These are phyloP conservation scores for Polypterus senegalus DNA, from an alignment of 2,113 vertebrate genomes.

Conservation along the genomic window DNA sequence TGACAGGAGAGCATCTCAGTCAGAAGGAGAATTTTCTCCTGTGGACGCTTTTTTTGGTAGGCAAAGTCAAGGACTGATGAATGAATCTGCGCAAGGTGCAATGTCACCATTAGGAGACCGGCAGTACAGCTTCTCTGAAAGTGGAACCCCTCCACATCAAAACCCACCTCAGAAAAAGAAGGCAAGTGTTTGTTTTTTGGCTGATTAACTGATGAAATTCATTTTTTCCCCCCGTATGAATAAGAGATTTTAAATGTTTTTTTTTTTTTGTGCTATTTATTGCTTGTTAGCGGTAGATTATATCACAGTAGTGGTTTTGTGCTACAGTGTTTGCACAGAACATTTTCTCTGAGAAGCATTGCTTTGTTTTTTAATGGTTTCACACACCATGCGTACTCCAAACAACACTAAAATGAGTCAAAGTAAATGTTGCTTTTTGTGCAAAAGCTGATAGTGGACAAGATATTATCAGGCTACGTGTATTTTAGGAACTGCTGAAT, in stretches of 20 bases:
- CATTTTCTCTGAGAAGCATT: too few species aligned
- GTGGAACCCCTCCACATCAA: slow-evolving; percentile 64
- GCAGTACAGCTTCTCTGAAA: slow-evolving; percentile 58
- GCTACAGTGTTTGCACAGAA: background rate
- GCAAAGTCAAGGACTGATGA: slow-evolving; percentile 63
- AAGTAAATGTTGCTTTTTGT: too few species aligned
- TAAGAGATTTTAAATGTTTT: background rate
- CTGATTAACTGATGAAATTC: background rate
- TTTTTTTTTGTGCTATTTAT: background rate
- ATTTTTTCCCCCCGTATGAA: background rate
- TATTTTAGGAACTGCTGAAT: too few species aligned
- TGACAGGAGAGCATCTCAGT: slow-evolving; percentile 66
- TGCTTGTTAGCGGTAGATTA: background rate
- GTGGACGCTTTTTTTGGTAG: slow-evolving; percentile 73
- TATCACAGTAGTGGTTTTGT: background rate
- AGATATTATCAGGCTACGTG: too few species aligned
- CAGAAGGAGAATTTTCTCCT: slow-evolving; percentile 72
- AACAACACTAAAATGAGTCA: too few species aligned
- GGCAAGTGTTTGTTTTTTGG: slow-evolving; percentile 50
- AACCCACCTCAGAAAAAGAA: slow-evolving; percentile 95
- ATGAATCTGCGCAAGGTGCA: slow-evolving; percentile 61
- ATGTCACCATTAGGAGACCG: slow-evolving; percentile 71
- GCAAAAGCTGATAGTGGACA: too few species aligned
- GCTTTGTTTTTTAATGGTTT: too few species aligned
- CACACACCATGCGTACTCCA: too few species aligned